A percentile compares a stretch with the other conserved stretches of the same genome.
phyloP scores from a whole-genome alignment of 2,113 vertebrate species.

The Columba janthina region DNA sequence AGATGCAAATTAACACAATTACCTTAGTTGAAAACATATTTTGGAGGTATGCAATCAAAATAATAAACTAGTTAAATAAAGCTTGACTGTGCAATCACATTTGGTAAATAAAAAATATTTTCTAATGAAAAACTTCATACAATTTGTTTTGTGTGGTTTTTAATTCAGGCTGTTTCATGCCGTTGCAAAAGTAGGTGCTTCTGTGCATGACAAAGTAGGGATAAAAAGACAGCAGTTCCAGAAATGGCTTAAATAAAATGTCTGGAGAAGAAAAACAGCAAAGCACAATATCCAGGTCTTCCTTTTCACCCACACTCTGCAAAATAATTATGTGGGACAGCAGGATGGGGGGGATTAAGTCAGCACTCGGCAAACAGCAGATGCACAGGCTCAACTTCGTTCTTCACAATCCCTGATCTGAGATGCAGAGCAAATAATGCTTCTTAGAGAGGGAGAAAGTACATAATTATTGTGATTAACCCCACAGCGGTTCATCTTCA shows the following conservation, averaged over 20 bases:
- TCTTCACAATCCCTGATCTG: background rate
- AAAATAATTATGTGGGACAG: background rate
- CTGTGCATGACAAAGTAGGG: background rate
- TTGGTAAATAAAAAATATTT: constrained; percentile 64
- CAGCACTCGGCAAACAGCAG: background rate
- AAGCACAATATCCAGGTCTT: background rate
- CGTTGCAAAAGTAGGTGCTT: background rate
- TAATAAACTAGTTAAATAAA: constrained; percentile 73
- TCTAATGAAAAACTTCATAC: constrained; percentile 60
- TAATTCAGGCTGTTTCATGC: background rate
- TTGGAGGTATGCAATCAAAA: constrained; percentile 73
- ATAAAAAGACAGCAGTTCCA: background rate
- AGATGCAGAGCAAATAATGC: constrained; percentile 11
- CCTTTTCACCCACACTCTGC: background rate
- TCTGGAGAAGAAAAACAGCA: background rate
- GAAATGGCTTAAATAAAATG: background rate
- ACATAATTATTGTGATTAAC: constrained; percentile 15
- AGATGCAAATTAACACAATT: constrained; percentile 74
- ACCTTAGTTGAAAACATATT: constrained; percentile 73
- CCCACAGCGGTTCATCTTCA: background rate
- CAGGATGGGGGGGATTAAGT: background rate
- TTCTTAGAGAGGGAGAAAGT: background rate
- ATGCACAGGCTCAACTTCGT: background rate
- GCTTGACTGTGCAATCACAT: constrained; percentile 38
- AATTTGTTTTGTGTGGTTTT: constrained; percentile 37